Evolutionary conservation across 2,113 vertebrate species (phyloP).

Genomic region (Embiotoca jacksoni): DNA sequence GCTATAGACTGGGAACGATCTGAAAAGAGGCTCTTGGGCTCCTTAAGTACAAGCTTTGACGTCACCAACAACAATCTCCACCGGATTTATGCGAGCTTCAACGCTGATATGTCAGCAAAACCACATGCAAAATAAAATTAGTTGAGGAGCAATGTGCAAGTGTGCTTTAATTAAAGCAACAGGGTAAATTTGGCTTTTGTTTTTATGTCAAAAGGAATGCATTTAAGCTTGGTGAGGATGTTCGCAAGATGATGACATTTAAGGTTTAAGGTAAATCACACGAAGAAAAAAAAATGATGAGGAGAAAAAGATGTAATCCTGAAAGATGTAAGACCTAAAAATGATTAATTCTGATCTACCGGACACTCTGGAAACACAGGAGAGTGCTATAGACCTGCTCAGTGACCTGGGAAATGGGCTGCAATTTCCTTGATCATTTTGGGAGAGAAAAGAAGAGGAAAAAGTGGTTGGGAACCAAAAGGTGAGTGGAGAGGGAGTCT

Average conservation of each 20-base stretch:
- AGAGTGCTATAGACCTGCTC: constrained; percentile 53
- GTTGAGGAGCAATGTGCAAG: background rate
- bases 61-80: constrained; percentile 44
- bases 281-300: background rate
- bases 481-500: constrained; percentile 42
- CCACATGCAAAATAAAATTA: constrained; percentile 34
- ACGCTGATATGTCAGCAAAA: constrained; percentile 49
- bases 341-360: constrained; percentile 41
- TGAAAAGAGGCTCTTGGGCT: constrained; percentile 44
- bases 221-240: background rate
- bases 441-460: constrained; percentile 28
- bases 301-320: constrained; percentile 9
- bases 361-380: constrained; percentile 23
- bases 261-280: background rate
- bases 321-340: constrained; percentile 26
- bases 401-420: constrained; percentile 71
- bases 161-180: constrained; percentile 23
- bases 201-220: background rate
- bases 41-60: constrained; percentile 50
- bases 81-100: constrained; percentile 56
- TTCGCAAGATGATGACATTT: background rate
- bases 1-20: constrained; percentile 44
- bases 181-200: background rate
- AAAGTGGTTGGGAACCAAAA: constrained; percentile 22
- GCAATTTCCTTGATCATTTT: constrained; percentile 65